Evolutionary conservation across 2,797 vertebrate species (phyloP).

Genomic region (Enteromius radiatus): DNA sequence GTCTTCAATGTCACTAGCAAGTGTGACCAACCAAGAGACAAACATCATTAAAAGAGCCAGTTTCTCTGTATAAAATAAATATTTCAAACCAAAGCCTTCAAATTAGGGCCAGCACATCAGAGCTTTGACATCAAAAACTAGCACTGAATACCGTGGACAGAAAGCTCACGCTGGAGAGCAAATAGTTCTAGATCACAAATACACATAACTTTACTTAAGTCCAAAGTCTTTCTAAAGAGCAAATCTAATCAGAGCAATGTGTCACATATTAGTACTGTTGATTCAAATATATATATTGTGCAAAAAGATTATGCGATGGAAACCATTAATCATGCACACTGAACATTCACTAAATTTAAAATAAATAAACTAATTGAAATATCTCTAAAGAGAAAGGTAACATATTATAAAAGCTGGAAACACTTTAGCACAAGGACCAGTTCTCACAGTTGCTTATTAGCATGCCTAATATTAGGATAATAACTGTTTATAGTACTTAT

Average conservation of each 20-base stretch:
- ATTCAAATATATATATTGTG: background rate
- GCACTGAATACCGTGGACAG: background rate
- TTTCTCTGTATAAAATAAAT: background rate
- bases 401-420: background rate
- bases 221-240: background rate
- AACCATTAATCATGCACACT: background rate
- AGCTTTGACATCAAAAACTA: constrained; percentile 30
- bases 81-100: constrained; percentile 35
- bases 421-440: too few relatives aligned
- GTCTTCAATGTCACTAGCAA: constrained; percentile 33
- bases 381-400: background rate
- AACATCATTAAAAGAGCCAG: constrained; percentile 35
- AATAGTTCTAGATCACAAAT: constrained; percentile 38
- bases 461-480: background rate
- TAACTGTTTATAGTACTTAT: background rate
- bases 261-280: background rate
- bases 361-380: background rate
- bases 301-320: background rate
- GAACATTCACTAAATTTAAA: background rate
- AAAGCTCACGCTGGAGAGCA: constrained; percentile 26
- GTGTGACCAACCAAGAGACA: constrained; percentile 32
- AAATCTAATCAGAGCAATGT: background rate
- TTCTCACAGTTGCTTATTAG: too few relatives aligned
- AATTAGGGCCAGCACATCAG: constrained; percentile 29
- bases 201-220: constrained; percentile 10